Percentiles rank a stretch among this genome's conserved stretches.
Evolutionary conservation across 2,888 invertebrate genomes (phyloP).

Genomic region (Caenorhabditis zanzibari): DNA sequence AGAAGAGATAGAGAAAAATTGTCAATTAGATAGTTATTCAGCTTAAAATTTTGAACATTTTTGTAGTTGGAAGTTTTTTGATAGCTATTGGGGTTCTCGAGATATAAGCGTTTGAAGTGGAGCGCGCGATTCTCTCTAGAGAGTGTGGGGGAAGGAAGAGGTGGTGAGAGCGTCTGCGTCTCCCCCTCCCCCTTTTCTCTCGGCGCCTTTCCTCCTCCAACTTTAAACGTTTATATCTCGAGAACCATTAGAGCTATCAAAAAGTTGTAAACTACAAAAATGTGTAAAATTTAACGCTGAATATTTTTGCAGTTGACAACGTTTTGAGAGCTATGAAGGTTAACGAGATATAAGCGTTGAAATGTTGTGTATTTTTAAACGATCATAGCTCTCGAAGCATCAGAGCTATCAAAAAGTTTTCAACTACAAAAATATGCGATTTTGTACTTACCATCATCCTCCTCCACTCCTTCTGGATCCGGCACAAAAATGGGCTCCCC

Average conservation of each 20-base stretch:
- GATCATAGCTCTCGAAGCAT: slow-evolving; percentile 1
- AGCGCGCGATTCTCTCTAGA: too few relatives aligned
- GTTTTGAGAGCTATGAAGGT: neutral
- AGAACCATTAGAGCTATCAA: neutral
- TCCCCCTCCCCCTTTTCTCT: too few relatives aligned
- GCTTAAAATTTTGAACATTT: neutral
- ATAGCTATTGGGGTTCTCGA: neutral
- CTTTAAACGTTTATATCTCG: neutral
- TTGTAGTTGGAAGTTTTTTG: neutral
- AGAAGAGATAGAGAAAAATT: neutral
- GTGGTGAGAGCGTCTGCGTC: neutral
- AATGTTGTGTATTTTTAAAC: neutral
- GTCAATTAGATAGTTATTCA: neutral
- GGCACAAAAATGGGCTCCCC: slow-evolving; percentile 85
- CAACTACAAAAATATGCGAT: neutral
- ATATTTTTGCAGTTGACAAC: neutral
- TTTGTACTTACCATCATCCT: slow-evolving; percentile 86
- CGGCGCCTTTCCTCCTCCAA: neutral
- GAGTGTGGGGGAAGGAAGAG: neutral
- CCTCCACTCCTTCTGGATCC: slow-evolving; percentile 84
- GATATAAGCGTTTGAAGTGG: neutral
- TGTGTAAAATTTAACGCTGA: neutral
- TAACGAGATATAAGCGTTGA: neutral
- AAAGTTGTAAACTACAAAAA: neutral
- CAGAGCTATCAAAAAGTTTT: neutral